phyloP scores from a whole-genome alignment of 1,140 invertebrate genomes.

The Hycleus cichorii region DNA sequence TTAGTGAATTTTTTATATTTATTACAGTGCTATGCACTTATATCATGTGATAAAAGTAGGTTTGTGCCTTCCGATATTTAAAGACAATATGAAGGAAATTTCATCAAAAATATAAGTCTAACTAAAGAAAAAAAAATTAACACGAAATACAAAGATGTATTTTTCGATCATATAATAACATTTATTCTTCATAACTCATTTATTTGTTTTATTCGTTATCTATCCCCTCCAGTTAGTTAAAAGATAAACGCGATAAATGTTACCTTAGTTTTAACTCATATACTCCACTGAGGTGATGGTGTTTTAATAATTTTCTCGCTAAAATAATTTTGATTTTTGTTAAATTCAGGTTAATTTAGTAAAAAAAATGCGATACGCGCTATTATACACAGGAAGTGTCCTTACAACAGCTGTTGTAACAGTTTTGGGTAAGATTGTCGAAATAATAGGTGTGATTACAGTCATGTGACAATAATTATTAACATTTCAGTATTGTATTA shows the following conservation, averaged over 20 bases:
- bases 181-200: slow-evolving; percentile 1
- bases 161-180: slow-evolving; percentile 13
- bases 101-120: background rate
- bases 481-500: slow-evolving; percentile 28
- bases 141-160: background rate
- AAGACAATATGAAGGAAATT: slow-evolving; percentile 10
- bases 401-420: background rate
- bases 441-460: background rate
- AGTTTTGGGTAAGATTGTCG: background rate
- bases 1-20: slow-evolving; percentile 52
- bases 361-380: slow-evolving; percentile 8
- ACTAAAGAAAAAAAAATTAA: no score
- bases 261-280: no score
- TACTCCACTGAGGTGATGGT: no score
- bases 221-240: background rate
- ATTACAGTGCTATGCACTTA: slow-evolving; percentile 81
- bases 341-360: background rate
- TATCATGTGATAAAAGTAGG: slow-evolving; percentile 84
- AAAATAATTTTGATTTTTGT: no score
- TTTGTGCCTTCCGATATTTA: slow-evolving; percentile 13
- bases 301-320: no score
- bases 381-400: background rate
- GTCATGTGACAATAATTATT: background rate
- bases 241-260: no score
- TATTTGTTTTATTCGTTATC: background rate